These are phyloP conservation scores for Micropoecilia bifurca DNA, from an alignment of 2,797 vertebrate species.

Conservation along the genomic window DNA sequence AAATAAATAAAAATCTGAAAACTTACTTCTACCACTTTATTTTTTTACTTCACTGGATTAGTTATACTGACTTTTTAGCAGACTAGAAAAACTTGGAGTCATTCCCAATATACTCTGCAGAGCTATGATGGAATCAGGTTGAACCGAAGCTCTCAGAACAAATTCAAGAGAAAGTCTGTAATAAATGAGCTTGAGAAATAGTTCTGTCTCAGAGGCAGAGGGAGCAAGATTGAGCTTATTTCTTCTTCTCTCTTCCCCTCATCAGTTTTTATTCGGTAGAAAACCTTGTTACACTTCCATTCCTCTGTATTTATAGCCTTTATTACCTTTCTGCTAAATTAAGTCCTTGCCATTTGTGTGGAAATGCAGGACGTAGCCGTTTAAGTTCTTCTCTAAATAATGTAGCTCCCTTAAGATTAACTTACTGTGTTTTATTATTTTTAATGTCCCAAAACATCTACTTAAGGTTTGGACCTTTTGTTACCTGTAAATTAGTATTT, in stretches of 20 bases:
- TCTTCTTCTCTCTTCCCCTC: conserved; percentile 29
- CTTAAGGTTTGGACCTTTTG: neutral
- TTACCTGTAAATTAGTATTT: conserved; percentile 8
- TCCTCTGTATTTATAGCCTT: conserved; percentile 47
- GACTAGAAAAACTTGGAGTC: conserved; percentile 27
- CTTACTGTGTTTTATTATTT: conserved; percentile 21
- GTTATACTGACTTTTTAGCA: conserved; percentile 33
- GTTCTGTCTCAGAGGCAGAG: conserved; percentile 48
- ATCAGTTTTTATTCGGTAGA: conserved; percentile 59
- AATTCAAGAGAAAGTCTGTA: conserved; percentile 33
- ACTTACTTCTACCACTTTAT: neutral
- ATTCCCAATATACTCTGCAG: conserved; percentile 38
- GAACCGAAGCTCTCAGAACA: conserved; percentile 20
- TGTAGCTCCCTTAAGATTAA: conserved; percentile 33
- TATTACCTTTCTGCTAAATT: conserved; percentile 60
- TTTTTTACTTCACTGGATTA: neutral
- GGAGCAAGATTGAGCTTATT: conserved; percentile 45
- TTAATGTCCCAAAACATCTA: conserved; percentile 22
- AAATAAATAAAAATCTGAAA: neutral
- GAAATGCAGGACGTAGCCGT: conserved; percentile 42
- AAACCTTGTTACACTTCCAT: conserved; percentile 57
- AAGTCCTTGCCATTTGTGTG: conserved; percentile 51
- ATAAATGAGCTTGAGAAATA: conserved; percentile 47
- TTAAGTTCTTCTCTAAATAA: conserved; percentile 34
- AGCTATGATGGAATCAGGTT: conserved; percentile 51